Base-by-base conservation (phyloP, 2,113 vertebrate species). In the Pyrgilauda ruficollis region DNA sequence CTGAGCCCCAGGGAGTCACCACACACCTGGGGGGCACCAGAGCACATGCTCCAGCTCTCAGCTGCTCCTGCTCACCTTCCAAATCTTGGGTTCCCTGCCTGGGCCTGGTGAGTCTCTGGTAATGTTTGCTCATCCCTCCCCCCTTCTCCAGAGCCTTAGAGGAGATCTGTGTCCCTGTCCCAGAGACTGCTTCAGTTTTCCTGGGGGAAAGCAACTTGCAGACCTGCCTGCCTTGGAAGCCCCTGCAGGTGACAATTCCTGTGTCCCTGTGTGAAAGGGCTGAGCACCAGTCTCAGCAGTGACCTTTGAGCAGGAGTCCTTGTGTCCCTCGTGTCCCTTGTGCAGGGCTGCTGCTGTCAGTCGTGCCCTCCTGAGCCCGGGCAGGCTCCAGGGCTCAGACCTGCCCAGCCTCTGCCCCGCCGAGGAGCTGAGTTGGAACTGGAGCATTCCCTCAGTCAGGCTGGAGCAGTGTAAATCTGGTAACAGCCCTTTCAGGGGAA, bases 41-140 rank as follows among this genome's bases (percentile, higher is more conserved):
- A 24, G 52, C 39, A 7, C 6, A 0, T 6, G 30, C 30, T 28
- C 6, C 12, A 15, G 41, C 67, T 41, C 72, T 10, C 75, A 68
- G 50, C 63, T 22, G 41, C 20, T 47, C 12, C 5, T 37, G 76
- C 26, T 14, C 14, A 0, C 37, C 18, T 37, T 6, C 50, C 53
- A 7, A 0, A 6, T 8, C 35, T 2, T 3, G 17, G 4, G 2
- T 19, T 35, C 11, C 6, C 0, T 15, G 1, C 7, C 41, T 56
- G 55, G 13, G 2, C 24, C 30, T 27, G 6, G 3, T 3, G 13
- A 43, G 44, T 46, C 41, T 47, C 70, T 46, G 10, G 33, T 30
- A 1, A 13, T 13, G 20, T 64, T 41, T 77, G 31, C 69, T 77
- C 30, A 24, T 69, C 50, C 52, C 69, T 79, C 16, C 41, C 16